A percentile compares a stretch with the other conserved stretches of the same genome.
Evolutionary conservation across 92 coral and sea anemone genomes (phyloP).

Genomic region (Paramuricea clavata): DNA sequence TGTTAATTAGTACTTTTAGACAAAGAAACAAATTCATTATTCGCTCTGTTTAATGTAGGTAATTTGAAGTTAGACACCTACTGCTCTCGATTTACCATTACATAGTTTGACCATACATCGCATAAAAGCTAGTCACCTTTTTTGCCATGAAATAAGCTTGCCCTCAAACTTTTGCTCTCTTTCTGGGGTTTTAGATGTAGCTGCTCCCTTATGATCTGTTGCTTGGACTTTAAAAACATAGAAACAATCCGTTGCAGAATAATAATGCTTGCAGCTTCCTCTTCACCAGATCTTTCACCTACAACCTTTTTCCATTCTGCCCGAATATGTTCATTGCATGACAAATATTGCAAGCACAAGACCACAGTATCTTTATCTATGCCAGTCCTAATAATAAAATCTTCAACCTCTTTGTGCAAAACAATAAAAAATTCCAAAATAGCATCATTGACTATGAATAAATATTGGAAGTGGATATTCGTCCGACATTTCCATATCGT

Average conservation of each 20-base stretch:
- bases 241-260: conserved; percentile 39
- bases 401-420: conserved; percentile 17
- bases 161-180: not conserved
- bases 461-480: too few species aligned
- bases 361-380: not conserved
- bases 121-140: too few species aligned
- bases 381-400: not conserved
- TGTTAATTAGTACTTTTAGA: too few species aligned
- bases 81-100: too few species aligned
- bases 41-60: too few species aligned
- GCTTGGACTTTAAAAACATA: too few species aligned
- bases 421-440: conserved; percentile 5
- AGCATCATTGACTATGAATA: conserved; percentile 5
- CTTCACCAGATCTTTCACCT: not conserved
- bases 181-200: conserved; percentile 50
- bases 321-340: not conserved
- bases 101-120: too few species aligned
- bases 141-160: too few species aligned
- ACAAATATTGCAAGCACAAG: not conserved
- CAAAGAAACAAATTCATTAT: too few species aligned
- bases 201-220: too few species aligned
- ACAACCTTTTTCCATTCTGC: not conserved
- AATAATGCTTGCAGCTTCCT: not conserved
- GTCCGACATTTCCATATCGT: too few species aligned
- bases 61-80: too few species aligned